Conservation (phyloP, 2,797 vertebrate genomes). For the Enteromius mattozi region DNA sequence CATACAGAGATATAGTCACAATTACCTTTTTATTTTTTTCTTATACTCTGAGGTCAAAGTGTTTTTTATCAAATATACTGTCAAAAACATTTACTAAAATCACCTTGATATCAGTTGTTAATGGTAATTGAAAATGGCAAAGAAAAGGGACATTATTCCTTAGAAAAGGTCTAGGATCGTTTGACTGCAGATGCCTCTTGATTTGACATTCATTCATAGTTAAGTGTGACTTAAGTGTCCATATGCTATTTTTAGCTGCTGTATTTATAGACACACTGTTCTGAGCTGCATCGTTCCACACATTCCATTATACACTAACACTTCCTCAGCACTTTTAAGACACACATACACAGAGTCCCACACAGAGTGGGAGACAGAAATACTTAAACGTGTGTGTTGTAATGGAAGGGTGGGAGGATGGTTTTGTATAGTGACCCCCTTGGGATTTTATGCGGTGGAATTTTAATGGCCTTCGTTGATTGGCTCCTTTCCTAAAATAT, state of each 20-base stretch:
- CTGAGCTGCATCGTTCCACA: conserved; percentile 12
- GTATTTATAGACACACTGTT: neutral
- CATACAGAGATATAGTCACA: neutral
- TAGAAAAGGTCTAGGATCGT: neutral
- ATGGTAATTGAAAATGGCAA: neutral
- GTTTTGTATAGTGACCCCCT: conserved; percentile 40
- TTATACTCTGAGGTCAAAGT: neutral
- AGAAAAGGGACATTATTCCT: neutral
- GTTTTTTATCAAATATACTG: neutral
- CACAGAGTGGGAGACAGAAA: conserved; percentile 14
- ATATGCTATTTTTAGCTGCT: conserved; percentile 16
- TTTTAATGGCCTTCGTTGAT: conserved; percentile 64
- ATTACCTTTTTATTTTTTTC: neutral
- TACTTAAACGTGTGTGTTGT: conserved; percentile 22
- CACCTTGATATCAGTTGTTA: neutral
- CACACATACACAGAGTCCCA: neutral
- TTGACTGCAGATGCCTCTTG: neutral
- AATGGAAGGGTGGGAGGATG: conserved; percentile 28
- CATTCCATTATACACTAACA: conserved; percentile 19
- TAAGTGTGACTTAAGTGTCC: conserved; percentile 5
- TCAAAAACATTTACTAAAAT: too few relatives aligned
- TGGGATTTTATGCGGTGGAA: conserved; percentile 49
- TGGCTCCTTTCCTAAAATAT: conserved; percentile 61
- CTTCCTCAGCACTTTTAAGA: conserved; percentile 27
- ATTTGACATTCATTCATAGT: neutral